phyloP scores from a whole-genome alignment of 2,797 vertebrate genomes.

The Catharus ustulatus region DNA sequence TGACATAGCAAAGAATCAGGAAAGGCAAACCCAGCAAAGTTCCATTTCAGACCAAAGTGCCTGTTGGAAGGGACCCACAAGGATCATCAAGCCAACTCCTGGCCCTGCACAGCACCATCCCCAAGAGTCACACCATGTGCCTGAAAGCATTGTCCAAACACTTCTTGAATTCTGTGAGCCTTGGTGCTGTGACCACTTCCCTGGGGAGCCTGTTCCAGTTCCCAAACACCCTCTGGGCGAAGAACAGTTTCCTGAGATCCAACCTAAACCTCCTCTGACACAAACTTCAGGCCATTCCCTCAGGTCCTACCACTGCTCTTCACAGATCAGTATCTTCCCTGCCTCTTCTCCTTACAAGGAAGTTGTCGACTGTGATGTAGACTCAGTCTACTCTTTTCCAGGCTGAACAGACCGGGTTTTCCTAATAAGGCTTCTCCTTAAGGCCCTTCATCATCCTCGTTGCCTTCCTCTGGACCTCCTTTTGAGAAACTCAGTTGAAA shows the following conservation, averaged over 20 bases:
- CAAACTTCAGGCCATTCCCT: background rate
- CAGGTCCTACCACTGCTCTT: fast-evolving
- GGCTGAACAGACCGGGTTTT: background rate
- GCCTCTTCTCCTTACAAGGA: background rate
- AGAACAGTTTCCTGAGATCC: background rate
- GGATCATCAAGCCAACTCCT: background rate
- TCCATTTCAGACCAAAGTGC: background rate
- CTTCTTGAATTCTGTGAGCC: background rate
- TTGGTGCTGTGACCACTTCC: background rate
- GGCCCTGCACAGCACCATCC: no score
- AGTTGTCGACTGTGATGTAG: background rate
- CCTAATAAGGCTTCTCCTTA: background rate
- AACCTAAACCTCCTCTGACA: background rate
- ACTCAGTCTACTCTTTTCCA: background rate
- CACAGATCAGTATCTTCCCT: background rate
- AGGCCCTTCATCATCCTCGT: background rate
- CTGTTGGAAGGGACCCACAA: background rate
- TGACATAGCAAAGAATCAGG: background rate
- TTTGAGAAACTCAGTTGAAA: background rate
- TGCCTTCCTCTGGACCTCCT: background rate
- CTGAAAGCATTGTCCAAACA: background rate
- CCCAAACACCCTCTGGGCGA: fast-evolving
- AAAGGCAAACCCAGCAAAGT: background rate
- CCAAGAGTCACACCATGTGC: no score
- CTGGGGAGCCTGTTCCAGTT: background rate